A percentile compares a stretch with the other conserved stretches of the same genome.
These are phyloP conservation scores for Morpho helenor DNA, from an alignment of 2,888 invertebrate species.

Conservation along the genomic window DNA sequence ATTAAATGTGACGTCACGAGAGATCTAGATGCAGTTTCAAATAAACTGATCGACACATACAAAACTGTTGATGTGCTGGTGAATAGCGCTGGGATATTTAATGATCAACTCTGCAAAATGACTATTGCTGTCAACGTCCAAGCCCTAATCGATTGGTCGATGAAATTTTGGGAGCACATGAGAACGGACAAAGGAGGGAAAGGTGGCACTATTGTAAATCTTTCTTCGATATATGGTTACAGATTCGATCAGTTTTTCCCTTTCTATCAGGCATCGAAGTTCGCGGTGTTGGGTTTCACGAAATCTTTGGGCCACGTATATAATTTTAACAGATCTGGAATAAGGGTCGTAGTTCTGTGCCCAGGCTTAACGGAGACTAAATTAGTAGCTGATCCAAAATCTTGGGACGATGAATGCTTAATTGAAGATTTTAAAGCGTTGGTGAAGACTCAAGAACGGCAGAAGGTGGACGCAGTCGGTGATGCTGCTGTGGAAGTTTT, in stretches of 20 bases:
- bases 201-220: slow-evolving; percentile 83
- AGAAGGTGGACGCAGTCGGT: slow-evolving; percentile 45
- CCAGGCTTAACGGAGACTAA: slow-evolving; percentile 73
- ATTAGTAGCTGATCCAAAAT: slow-evolving; percentile 27
- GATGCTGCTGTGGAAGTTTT: slow-evolving; percentile 46
- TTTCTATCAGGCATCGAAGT: slow-evolving; percentile 81
- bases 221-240: slow-evolving; percentile 80
- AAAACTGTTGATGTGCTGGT: slow-evolving; percentile 60
- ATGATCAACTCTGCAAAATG: slow-evolving; percentile 36
- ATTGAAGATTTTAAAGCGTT: slow-evolving; percentile 31
- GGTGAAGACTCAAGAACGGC: slow-evolving; percentile 37
- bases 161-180: slow-evolving; percentile 80
- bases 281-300: slow-evolving; percentile 66
- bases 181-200: slow-evolving; percentile 73
- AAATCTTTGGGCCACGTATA: slow-evolving; percentile 63
- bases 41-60: slow-evolving; percentile 42
- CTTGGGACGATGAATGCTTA: slow-evolving; percentile 27
- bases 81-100: slow-evolving; percentile 62
- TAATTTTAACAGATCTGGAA: slow-evolving; percentile 65
- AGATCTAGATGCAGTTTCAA: slow-evolving; percentile 58
- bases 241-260: slow-evolving; percentile 70
- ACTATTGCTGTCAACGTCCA: slow-evolving; percentile 55
- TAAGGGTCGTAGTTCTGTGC: slow-evolving; percentile 74
- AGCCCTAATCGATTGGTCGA: slow-evolving; percentile 52
- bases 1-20: slow-evolving; percentile 71